Evolutionary conservation across 2,797 vertebrate genomes (phyloP), one percentile per base, ranked within the genome.

Genomic region (Lates japonicus): DNA sequence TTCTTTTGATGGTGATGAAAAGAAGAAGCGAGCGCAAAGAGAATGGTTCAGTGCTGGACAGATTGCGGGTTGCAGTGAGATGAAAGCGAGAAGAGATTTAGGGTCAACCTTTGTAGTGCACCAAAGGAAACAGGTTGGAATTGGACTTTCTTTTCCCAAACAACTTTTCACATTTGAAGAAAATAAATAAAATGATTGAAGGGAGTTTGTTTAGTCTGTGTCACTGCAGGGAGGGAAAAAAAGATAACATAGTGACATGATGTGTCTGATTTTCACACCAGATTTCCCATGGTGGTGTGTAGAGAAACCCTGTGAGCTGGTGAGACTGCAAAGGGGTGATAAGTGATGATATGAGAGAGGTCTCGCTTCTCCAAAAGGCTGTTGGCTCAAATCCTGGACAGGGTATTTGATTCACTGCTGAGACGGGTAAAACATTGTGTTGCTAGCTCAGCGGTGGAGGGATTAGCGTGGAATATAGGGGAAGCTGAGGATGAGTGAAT

Each of bases 1-100:
- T n/a, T 68, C 71, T 76, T 87, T 78, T 83, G 83, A 82, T 37
- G 72, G 48, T 3, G 85, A 78, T 84, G 73, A 81, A 87, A 81
- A 77, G 69, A 42, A 85, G 58, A 70, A 61, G 46, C 35, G 66
- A 44, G 63, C 6, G 7, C 52, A 68, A 58, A 66, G 64, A 78
- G 68, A 72, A 55, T 39, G 25, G 58, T 57, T 76, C 31, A 44
- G 42, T 44, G 44, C 25, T 14, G 70, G 67, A 62, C 62, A 37
- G 69, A 51, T 35, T 61, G 39, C 49, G 54, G 54, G 61, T 72
- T n/a, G 48, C 11, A 17, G 35, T 13, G 8, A 77, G 51, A 81
- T 57, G 58, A 80, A 70, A 51, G 48, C 1, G 0, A 41, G 64
- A 10, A 16, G 62, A 68, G 68, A 57, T 73, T 74, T 19, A 33